These are phyloP conservation scores for Rhinichthys klamathensis DNA, from an alignment of 2,113 vertebrate genomes.

Conservation along the genomic window DNA sequence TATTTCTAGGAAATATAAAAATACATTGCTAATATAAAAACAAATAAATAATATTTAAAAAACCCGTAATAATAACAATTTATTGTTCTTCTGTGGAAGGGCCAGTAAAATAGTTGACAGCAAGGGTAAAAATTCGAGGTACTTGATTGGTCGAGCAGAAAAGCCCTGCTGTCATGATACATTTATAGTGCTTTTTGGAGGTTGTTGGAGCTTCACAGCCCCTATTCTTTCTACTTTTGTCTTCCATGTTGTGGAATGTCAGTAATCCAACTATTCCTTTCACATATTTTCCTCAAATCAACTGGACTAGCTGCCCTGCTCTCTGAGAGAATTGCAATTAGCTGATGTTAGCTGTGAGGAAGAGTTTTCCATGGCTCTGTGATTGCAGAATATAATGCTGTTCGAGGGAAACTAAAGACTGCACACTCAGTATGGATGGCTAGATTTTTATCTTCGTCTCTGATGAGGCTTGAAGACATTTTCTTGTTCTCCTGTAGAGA, in stretches of 20 bases:
- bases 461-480: neutral
- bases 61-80: neutral
- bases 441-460: neutral
- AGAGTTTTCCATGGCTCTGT: slow-evolving; percentile 5
- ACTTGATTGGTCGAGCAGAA: neutral
- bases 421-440: neutral
- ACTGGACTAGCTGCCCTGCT: neutral
- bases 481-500: slow-evolving; percentile 11
- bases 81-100: neutral
- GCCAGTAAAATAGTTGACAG: too few species aligned
- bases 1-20: neutral
- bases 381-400: neutral
- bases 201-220: neutral
- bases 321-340: neutral
- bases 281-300: neutral
- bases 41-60: too few species aligned
- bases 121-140: neutral
- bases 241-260: neutral
- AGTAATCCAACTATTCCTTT: neutral
- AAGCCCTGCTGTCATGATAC: neutral
- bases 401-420: slow-evolving; percentile 3
- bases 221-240: neutral
- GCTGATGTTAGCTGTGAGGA: neutral
- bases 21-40: neutral
- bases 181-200: neutral